Percentiles rank a stretch among this genome's conserved stretches.
Conservation (phyloP, 2,888 invertebrate species). For the Hydriomena furcata region DNA sequence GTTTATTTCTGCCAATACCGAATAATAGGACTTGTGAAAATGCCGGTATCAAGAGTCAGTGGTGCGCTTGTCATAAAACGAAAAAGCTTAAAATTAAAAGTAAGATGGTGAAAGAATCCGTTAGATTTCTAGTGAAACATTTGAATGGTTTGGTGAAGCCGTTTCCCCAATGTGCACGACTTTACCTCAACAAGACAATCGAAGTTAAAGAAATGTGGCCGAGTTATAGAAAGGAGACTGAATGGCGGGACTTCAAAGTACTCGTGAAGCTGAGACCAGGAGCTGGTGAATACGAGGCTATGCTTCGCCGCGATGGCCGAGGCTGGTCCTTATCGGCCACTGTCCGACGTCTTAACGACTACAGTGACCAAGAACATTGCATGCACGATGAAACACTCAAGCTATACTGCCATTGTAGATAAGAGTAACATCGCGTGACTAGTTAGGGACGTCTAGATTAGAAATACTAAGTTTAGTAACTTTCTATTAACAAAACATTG, state of each 20-base stretch:
- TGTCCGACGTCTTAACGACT: slow-evolving; percentile 7
- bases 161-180: slow-evolving; percentile 46
- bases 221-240: slow-evolving; percentile 12
- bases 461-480: too few relatives aligned
- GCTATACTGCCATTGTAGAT: slow-evolving; percentile 16
- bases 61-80: slow-evolving; percentile 90
- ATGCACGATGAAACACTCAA: slow-evolving; percentile 4
- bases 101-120: slow-evolving; percentile 40
- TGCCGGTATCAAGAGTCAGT: slow-evolving; percentile 89
- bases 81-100: neutral
- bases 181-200: slow-evolving; percentile 9
- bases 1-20: slow-evolving; percentile 88
- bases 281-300: slow-evolving; percentile 13
- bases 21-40: slow-evolving; percentile 86
- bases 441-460: neutral
- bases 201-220: slow-evolving; percentile 14
- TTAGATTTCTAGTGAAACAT: slow-evolving; percentile 1
- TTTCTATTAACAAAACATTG: too few relatives aligned
- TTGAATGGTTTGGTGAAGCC: slow-evolving; percentile 40
- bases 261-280: slow-evolving; percentile 12
- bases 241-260: slow-evolving; percentile 17
- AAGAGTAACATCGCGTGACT: neutral
- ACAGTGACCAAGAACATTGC: slow-evolving; percentile 2
- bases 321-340: slow-evolving; percentile 12
- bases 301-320: slow-evolving; percentile 11